Conservation (phyloP, 2,113 vertebrate species). For the Percopsis transmontana region DNA sequence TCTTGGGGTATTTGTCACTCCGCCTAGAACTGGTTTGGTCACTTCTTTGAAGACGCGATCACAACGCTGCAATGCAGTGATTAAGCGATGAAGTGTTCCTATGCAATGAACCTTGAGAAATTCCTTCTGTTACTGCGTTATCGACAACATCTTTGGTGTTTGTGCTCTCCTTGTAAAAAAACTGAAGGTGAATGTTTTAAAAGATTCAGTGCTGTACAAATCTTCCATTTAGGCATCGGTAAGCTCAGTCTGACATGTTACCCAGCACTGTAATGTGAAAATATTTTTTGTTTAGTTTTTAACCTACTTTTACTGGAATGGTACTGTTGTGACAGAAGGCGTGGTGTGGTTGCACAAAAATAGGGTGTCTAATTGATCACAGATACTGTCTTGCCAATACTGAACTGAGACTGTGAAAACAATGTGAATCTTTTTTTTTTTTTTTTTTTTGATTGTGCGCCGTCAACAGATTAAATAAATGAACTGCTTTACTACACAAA, state of each 20-base stretch:
- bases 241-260: background rate
- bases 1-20: conserved; percentile 44
- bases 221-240: background rate
- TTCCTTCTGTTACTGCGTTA: background rate
- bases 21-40: conserved; percentile 50
- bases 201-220: background rate
- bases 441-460: too few relatives aligned
- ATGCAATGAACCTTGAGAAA: conserved; percentile 18
- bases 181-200: background rate
- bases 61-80: conserved; percentile 27
- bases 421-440: background rate
- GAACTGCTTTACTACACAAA: background rate
- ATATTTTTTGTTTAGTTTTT: background rate
- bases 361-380: conserved; percentile 35
- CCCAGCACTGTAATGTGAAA: background rate
- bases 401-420: conserved; percentile 31
- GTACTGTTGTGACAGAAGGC: background rate
- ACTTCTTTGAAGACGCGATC: conserved; percentile 19
- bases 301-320: background rate
- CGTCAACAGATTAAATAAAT: conserved; percentile 19
- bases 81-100: background rate
- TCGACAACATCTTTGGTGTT: background rate
- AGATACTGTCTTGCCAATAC: conserved; percentile 27
- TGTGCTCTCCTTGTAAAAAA: background rate
- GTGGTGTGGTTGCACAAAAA: background rate